Evolutionary conservation across 1,140 invertebrate species (phyloP).

Genomic region (Rhagoletis zephyria): DNA sequence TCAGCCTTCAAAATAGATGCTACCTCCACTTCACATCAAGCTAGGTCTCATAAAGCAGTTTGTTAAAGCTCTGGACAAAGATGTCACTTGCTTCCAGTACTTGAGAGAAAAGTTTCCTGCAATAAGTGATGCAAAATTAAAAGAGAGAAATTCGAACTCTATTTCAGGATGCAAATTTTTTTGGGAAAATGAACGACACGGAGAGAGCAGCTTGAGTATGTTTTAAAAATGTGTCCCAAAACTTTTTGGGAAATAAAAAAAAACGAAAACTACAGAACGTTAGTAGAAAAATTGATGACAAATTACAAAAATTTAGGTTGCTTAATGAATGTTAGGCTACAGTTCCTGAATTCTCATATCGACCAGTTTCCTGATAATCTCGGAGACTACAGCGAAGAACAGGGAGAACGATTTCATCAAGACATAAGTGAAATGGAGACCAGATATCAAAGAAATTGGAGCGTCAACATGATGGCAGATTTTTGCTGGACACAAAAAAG

Average conservation of each 20-base stretch:
- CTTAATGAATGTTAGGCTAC: conserved; percentile 19
- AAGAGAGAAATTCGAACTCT: conserved; percentile 27
- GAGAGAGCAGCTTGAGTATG: background rate
- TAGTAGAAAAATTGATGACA: background rate
- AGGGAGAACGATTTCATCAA: conserved; percentile 49
- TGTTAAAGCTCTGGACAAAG: background rate
- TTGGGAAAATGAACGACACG: background rate
- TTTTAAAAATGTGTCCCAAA: background rate
- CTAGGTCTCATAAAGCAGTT: background rate
- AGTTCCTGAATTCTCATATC: conserved; percentile 48
- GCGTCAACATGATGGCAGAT: conserved; percentile 66
- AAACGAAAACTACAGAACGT: no score
- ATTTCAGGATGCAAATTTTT: background rate
- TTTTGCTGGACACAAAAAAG: conserved; percentile 64
- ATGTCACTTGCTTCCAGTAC: background rate
- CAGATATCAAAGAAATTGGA: conserved; percentile 67
- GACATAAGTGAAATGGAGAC: conserved; percentile 61
- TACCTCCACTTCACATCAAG: no score
- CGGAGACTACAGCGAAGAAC: conserved; percentile 19
- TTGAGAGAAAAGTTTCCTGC: background rate
- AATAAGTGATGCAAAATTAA: background rate
- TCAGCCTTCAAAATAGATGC: background rate
- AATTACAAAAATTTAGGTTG: conserved; percentile 38
- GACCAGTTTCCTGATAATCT: conserved; percentile 28
- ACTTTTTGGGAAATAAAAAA: no score